Conservation (phyloP, 2,113 vertebrate species). For the Phalacrocorax brasilianus region DNA sequence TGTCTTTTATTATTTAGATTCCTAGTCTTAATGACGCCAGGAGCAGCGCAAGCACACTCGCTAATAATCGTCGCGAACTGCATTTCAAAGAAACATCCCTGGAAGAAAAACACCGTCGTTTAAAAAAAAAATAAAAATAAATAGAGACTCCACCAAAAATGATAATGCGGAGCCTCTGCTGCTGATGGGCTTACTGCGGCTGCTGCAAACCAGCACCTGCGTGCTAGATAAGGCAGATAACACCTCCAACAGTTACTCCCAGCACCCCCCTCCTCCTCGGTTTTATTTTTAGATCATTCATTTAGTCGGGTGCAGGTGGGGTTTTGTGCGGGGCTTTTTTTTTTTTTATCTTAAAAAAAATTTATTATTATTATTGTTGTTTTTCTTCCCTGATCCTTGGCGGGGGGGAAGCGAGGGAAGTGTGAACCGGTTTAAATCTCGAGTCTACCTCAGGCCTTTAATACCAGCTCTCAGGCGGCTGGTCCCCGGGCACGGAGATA, state of each 20-base stretch:
- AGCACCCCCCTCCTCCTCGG: not conserved
- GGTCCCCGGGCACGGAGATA: not conserved
- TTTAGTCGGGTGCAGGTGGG: not conserved
- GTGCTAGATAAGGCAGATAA: slow-evolving; percentile 45
- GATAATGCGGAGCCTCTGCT: slow-evolving; percentile 73
- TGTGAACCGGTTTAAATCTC: not conserved
- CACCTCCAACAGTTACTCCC: slow-evolving; percentile 22
- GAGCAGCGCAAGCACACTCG: slow-evolving; percentile 48
- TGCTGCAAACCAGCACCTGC: slow-evolving; percentile 64
- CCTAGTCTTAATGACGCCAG: slow-evolving; percentile 69
- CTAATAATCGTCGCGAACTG: slow-evolving; percentile 58
- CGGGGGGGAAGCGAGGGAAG: fast-evolving
- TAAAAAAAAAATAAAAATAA: not conserved
- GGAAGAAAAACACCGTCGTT: slow-evolving; percentile 51
- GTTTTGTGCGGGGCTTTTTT: too few relatives aligned
- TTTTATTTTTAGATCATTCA: not conserved
- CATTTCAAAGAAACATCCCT: slow-evolving; percentile 70
- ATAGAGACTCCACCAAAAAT: slow-evolving; percentile 76
- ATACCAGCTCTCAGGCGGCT: not conserved
- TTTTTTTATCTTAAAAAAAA: not conserved
- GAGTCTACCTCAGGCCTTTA: slow-evolving; percentile 10
- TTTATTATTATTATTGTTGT: not conserved
- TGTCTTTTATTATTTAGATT: slow-evolving; percentile 67
- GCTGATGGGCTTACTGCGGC: slow-evolving; percentile 51
- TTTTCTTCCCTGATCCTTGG: not conserved